Conservation (phyloP, 37 sponge, comb jelly and placozoan genomes). For the Chondrilla cf. caribensis region DNA sequence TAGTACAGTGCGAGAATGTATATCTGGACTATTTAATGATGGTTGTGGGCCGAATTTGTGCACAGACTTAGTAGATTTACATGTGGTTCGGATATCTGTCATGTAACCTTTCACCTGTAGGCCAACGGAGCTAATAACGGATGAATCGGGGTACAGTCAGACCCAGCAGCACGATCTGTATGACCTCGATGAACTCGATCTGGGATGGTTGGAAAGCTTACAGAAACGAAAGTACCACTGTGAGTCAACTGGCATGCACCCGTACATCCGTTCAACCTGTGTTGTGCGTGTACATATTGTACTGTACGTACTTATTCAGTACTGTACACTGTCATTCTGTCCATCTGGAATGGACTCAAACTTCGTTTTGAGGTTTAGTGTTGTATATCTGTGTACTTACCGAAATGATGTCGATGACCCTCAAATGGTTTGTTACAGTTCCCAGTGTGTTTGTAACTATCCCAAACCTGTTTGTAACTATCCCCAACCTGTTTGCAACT, state of each 20-base stretch:
- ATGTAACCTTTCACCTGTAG: neutral
- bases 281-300: neutral
- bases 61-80: no score
- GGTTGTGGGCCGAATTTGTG: no score
- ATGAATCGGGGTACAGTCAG: neutral
- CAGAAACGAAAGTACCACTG: constrained; percentile 60
- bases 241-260: constrained; percentile 20
- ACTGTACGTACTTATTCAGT: neutral
- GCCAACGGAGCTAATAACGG: neutral
- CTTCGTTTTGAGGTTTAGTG: no score
- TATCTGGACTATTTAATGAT: no score
- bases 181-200: constrained; percentile 83
- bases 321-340: neutral
- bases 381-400: no score
- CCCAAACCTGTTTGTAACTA: no score
- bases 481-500: no score
- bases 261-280: neutral
- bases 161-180: constrained; percentile 42
- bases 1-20: no score
- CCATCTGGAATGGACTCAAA: no score
- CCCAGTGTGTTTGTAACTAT: no score
- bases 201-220: constrained; percentile 75
- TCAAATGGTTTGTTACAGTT: no score
- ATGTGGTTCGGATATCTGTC: neutral
- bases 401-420: no score